A percentile compares a stretch with the other conserved stretches of the same genome.
Conservation (phyloP, 2,113 vertebrate species). For the Colaptes auratus region DNA sequence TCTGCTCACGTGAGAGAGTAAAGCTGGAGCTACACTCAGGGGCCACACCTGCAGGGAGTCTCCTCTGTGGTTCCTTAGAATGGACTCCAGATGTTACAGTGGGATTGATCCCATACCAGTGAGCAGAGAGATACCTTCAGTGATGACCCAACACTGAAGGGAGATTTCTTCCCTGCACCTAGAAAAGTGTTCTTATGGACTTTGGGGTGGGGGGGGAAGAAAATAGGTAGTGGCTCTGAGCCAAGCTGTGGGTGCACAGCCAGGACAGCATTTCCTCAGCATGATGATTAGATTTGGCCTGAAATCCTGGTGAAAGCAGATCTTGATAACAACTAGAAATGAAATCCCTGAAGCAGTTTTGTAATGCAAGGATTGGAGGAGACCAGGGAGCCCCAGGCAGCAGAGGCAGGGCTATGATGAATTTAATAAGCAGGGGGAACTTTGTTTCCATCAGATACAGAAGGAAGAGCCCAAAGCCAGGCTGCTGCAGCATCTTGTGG, state of each 20-base stretch:
- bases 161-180: background rate
- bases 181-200: background rate
- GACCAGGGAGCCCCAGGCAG: conserved; percentile 39
- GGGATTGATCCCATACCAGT: background rate
- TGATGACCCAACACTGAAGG: too few relatives aligned
- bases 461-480: conserved; percentile 43
- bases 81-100: background rate
- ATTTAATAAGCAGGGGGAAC: conserved; percentile 44
- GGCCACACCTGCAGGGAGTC: background rate
- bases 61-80: background rate
- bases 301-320: background rate
- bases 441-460: background rate
- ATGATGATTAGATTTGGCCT: background rate
- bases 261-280: background rate
- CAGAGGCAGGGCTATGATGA: conserved; percentile 7
- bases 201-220: background rate
- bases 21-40: background rate
- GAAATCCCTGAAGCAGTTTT: background rate
- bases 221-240: background rate
- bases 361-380: background rate
- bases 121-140: background rate
- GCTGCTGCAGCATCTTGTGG: conserved; percentile 13
- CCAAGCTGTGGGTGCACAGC: background rate
- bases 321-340: background rate
- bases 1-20: rapidly evolving